phyloP scores from a whole-genome alignment of 1,140 invertebrate genomes.

The Diorhabda elongata region DNA sequence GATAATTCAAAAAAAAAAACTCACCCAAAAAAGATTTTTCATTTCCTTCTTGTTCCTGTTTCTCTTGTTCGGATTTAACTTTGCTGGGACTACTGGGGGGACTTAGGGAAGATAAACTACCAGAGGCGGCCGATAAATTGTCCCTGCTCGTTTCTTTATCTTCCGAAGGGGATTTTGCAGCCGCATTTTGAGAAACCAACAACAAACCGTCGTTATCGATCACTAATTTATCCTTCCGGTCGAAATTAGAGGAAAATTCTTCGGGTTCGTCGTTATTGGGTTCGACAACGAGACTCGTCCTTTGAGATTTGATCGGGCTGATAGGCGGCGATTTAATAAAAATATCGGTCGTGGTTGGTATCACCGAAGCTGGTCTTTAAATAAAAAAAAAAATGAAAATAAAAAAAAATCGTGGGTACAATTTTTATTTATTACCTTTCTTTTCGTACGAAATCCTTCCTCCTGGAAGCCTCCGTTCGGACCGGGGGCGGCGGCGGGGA shows the following conservation, averaged over 20 bases:
- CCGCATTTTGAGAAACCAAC: slow-evolving; percentile 1
- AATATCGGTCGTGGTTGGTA: slow-evolving; percentile 41
- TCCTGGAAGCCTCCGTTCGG: slow-evolving; percentile 41
- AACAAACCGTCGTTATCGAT: background rate
- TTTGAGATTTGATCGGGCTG: slow-evolving; percentile 29
- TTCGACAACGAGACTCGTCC: slow-evolving; percentile 37
- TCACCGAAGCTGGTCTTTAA: slow-evolving; percentile 38
- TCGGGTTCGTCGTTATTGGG: slow-evolving; percentile 35
- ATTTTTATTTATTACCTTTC: slow-evolving; percentile 27
- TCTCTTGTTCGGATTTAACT: slow-evolving; percentile 52
- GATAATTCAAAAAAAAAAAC: slow-evolving; percentile 26
- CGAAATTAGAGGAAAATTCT: slow-evolving; percentile 13
- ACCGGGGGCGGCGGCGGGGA: slow-evolving; percentile 52
- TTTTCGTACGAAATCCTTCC: slow-evolving; percentile 39
- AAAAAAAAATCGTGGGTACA: background rate
- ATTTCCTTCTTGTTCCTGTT: slow-evolving; percentile 53
- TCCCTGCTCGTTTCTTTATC: slow-evolving; percentile 42
- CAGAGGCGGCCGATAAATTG: slow-evolving; percentile 48
- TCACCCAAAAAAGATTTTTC: slow-evolving; percentile 51
- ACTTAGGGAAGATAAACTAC: slow-evolving; percentile 45
- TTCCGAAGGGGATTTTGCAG: slow-evolving; percentile 38
- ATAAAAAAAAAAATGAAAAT: slow-evolving; percentile 25
- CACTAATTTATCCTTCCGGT: background rate
- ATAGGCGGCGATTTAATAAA: slow-evolving; percentile 25
- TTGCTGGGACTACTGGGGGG: slow-evolving; percentile 49